Conservation (phyloP, 1,140 invertebrate species). For the Battus philenor region DNA sequence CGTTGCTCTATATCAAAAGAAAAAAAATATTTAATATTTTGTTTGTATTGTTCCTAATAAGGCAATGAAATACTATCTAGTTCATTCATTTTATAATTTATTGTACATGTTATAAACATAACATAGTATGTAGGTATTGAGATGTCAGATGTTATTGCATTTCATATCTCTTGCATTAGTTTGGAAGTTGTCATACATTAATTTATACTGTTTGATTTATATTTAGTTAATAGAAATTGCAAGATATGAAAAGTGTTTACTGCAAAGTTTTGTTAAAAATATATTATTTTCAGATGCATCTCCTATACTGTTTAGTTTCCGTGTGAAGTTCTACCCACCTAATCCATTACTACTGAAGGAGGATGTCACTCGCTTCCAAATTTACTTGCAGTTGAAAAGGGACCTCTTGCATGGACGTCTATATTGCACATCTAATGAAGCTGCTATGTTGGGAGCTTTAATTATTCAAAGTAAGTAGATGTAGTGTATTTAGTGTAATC, state of each 20-base stretch:
- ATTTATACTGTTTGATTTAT: no score
- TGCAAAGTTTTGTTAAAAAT: no score
- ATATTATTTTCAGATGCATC: constrained; percentile 86
- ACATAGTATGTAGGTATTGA: no score
- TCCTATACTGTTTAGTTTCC: constrained; percentile 92
- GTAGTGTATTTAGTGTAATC: no score
- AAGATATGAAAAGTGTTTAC: no score
- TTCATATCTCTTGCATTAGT: no score
- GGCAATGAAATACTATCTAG: background rate
- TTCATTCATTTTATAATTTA: no score
- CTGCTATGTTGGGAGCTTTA: constrained; percentile 91
- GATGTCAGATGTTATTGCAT: no score
- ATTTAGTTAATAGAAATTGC: no score
- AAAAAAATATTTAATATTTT: background rate
- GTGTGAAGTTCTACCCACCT: constrained; percentile 96
- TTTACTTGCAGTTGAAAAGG: constrained; percentile 95
- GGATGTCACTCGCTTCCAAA: constrained; percentile 92
- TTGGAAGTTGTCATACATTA: no score
- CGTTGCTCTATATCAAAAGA: no score
- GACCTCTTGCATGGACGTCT: constrained; percentile 96
- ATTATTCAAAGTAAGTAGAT: constrained; percentile 91
- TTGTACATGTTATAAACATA: no score
- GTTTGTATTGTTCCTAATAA: background rate
- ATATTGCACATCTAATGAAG: constrained; percentile 92
- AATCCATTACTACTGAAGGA: constrained; percentile 90